Percentiles rank a stretch among this genome's conserved stretches.
These are phyloP conservation scores for Papilio protenor DNA, from an alignment of 2,888 invertebrate genomes.

Conservation along the genomic window DNA sequence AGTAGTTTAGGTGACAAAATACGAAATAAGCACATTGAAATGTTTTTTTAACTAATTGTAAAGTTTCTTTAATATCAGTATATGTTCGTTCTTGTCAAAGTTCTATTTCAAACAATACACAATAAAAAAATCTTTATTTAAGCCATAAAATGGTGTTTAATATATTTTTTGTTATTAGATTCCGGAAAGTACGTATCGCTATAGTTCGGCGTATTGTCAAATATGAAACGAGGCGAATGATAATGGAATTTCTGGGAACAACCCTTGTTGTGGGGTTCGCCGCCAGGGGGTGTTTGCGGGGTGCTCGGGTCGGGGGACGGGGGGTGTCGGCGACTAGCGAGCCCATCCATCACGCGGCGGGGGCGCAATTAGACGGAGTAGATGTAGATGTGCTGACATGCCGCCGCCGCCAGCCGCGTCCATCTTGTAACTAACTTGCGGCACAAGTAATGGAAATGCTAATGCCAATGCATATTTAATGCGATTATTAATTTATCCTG, in stretches of 20 bases:
- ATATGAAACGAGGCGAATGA: constrained; percentile 67
- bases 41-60: not conserved
- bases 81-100: not conserved
- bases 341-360: constrained; percentile 79
- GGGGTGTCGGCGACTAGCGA: constrained; percentile 33
- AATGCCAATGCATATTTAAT: constrained; percentile 50
- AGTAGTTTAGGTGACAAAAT: not conserved
- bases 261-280: constrained; percentile 75
- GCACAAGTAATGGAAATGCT: constrained; percentile 47
- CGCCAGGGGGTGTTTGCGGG: constrained; percentile 55
- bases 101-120: not conserved
- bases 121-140: constrained; percentile 2
- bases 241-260: constrained; percentile 83
- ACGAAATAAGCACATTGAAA: not conserved
- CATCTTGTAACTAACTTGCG: constrained; percentile 34
- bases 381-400: constrained; percentile 81
- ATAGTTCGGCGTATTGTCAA: constrained; percentile 66
- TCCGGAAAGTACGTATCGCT: constrained; percentile 58
- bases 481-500: constrained; percentile 47
- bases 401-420: constrained; percentile 46
- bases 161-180: constrained; percentile 45
- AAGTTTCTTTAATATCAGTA: not conserved
- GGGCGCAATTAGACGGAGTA: constrained; percentile 70
- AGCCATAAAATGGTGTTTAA: constrained; percentile 1
- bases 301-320: constrained; percentile 52